Conservation (phyloP, 2,797 vertebrate genomes). For the Peromyscus attwateri region DNA sequence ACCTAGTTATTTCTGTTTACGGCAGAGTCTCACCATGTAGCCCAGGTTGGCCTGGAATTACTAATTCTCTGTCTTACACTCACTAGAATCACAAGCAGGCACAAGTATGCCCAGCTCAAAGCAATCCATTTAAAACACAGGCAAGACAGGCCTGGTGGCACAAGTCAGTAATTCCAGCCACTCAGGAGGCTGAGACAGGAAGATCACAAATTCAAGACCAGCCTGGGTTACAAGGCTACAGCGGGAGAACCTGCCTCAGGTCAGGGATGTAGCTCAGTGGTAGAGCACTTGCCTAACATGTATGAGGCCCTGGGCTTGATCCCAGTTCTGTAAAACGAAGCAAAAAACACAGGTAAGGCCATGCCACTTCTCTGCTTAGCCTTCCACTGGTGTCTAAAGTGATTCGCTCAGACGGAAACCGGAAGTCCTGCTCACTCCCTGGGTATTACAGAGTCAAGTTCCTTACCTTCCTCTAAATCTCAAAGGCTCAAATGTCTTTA, state of each 20-base stretch:
- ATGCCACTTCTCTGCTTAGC: neutral
- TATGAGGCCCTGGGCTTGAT: neutral
- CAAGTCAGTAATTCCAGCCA: neutral
- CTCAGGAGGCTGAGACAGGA: neutral
- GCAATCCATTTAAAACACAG: neutral
- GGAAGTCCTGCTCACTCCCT: neutral
- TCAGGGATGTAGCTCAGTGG: neutral
- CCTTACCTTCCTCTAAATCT: neutral
- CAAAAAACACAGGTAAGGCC: neutral
- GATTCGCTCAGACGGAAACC: neutral
- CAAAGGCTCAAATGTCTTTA: neutral
- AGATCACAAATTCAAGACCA: neutral
- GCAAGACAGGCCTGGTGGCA: neutral
- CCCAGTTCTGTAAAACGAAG: neutral
- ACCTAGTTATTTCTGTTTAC: neutral
- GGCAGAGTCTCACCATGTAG: neutral
- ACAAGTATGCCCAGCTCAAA: neutral
- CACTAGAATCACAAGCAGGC: neutral
- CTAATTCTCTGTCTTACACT: neutral
- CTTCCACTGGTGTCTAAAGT: neutral
- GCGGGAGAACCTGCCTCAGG: neutral
- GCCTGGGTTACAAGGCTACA: neutral
- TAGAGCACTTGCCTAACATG: neutral
- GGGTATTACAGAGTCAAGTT: accelerated
- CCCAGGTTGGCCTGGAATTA: neutral